These are phyloP conservation scores for Microplitis deprimator DNA, from an alignment of 2,888 invertebrate genomes.

Conservation along the genomic window DNA sequence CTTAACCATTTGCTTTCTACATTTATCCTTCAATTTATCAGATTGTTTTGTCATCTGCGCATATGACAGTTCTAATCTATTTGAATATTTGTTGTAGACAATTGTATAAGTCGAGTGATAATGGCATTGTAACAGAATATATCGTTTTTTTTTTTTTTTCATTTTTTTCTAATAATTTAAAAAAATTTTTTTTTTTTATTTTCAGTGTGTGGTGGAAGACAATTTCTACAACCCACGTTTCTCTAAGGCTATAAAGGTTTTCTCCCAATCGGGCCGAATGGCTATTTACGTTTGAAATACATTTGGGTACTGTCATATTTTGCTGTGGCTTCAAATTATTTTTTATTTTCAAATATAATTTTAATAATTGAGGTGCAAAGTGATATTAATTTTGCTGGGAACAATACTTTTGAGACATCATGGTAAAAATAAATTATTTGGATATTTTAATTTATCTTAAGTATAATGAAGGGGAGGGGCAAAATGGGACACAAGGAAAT, in stretches of 20 bases:
- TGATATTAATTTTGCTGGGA: background rate
- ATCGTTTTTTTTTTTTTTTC: conserved; percentile 30
- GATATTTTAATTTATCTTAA: background rate
- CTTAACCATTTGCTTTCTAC: background rate
- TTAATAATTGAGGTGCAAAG: background rate
- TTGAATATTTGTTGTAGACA: conserved; percentile 8
- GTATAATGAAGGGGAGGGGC: no score
- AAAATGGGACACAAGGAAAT: no score
- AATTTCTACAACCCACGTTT: conserved; percentile 64
- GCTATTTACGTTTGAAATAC: conserved; percentile 62
- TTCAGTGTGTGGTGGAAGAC: conserved; percentile 34
- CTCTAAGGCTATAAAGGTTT: conserved; percentile 62
- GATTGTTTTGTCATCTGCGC: conserved; percentile 30
- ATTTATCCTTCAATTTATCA: conserved; percentile 26
- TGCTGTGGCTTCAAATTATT: background rate
- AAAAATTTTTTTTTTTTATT: conserved; percentile 13
- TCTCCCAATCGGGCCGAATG: conserved; percentile 58
- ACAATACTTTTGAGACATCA: background rate
- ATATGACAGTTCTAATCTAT: conserved; percentile 2
- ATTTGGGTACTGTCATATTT: conserved; percentile 49
- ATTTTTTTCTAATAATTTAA: conserved; percentile 26
- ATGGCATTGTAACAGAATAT: conserved; percentile 29
- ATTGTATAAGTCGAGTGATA: conserved; percentile 42
- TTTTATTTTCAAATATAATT: background rate
- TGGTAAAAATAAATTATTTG: background rate